A percentile compares a stretch with the other conserved stretches of the same genome.
Evolutionary conservation across 2,113 vertebrate genomes (phyloP).

Genomic region (Gallinago paraguaiae): DNA sequence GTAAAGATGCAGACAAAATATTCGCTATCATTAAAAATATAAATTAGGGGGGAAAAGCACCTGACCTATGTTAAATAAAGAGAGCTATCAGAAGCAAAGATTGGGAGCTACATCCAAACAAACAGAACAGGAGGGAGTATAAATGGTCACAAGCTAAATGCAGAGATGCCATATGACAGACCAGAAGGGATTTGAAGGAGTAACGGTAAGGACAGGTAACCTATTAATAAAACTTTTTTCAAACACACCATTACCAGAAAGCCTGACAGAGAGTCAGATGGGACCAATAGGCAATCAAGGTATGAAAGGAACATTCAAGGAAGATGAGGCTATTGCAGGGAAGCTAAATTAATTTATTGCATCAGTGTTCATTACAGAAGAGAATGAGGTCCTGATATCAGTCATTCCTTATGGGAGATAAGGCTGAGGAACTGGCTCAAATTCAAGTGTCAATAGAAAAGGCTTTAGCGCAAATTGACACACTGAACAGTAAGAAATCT

Average conservation of each 20-base stretch:
- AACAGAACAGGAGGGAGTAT: not conserved
- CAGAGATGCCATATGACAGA: not conserved
- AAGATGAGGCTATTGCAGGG: constrained; percentile 45
- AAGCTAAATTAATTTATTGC: constrained; percentile 58
- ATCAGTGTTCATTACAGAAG: constrained; percentile 49
- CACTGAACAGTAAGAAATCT: constrained; percentile 52
- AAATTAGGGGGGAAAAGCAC: not conserved
- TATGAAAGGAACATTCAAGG: constrained; percentile 32
- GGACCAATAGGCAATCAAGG: constrained; percentile 40
- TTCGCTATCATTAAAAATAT: not conserved
- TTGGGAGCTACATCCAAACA: not conserved
- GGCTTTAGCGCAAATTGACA: constrained; percentile 56
- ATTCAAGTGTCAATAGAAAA: constrained; percentile 60
- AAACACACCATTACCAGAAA: constrained; percentile 23
- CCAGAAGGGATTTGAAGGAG: constrained; percentile 30
- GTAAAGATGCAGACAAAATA: not conserved
- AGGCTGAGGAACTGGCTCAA: constrained; percentile 48
- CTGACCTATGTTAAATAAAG: not conserved
- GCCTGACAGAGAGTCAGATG: constrained; percentile 40
- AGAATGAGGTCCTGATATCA: constrained; percentile 47
- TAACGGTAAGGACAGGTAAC: constrained; percentile 27
- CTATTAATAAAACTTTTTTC: constrained; percentile 41
- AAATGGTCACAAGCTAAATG: not conserved
- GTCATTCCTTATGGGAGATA: constrained; percentile 43
- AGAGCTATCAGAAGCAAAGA: not conserved